A percentile compares a stretch with the other conserved stretches of the same genome.
These are phyloP conservation scores for Drosophila sproati DNA, from an alignment of 1,140 invertebrate genomes.

Conservation along the genomic window DNA sequence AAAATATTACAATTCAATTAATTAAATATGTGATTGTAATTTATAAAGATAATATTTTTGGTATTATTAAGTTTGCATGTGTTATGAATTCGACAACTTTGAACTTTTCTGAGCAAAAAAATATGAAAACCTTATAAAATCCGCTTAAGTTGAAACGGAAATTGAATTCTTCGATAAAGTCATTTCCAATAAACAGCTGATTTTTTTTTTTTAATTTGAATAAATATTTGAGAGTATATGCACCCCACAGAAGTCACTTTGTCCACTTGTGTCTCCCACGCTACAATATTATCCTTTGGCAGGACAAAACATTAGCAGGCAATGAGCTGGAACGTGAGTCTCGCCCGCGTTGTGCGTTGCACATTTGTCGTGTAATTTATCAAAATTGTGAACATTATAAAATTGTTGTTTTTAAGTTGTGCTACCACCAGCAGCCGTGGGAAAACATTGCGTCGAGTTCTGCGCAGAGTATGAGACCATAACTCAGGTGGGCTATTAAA, in stretches of 20 bases:
- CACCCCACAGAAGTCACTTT: neutral
- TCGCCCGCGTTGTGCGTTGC: conserved; percentile 2
- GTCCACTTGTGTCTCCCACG: conserved; percentile 55
- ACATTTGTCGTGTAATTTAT: conserved; percentile 74
- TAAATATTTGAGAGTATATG: neutral
- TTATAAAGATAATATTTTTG: no score
- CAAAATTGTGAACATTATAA: conserved; percentile 36
- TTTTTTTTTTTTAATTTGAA: neutral
- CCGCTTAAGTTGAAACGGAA: neutral
- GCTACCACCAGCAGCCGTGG: conserved; percentile 49
- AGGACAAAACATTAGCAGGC: conserved; percentile 62
- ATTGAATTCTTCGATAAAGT: neutral
- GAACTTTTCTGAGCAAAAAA: no score
- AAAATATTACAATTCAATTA: no score
- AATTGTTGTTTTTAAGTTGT: conserved; percentile 5
- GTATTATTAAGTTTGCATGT: no score
- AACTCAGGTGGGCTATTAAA: conserved; percentile 60
- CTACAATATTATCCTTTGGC: conserved; percentile 54
- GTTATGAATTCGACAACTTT: no score
- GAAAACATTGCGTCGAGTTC: conserved; percentile 41
- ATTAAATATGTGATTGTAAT: no score
- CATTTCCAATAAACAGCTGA: neutral
- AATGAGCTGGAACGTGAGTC: conserved; percentile 62
- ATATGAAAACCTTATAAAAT: no score
- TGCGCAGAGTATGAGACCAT: conserved; percentile 17